Base-by-base conservation (phyloP, 2,113 vertebrate species). In the Mystacornis crossleyi region DNA sequence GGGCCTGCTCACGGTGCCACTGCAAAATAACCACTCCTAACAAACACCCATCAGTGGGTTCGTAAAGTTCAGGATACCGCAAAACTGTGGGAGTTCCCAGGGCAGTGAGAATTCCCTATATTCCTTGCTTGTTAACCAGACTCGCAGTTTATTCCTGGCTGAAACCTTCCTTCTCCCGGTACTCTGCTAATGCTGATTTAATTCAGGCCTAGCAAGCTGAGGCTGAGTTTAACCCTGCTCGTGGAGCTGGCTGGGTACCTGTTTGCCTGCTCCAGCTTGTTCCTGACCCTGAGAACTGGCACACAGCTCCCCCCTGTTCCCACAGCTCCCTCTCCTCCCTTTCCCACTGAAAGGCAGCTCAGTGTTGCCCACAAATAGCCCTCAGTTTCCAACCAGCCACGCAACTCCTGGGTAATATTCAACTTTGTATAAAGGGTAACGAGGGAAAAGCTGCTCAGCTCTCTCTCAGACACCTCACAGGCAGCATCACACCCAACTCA, bases 251-350 rank as follows among this genome's bases (percentile, higher is more conserved):
- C 8, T 88, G 61, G 34, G 75, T 91, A 71, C 66, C 43, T 55
- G 67, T 82, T 64, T 83, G 57, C 80, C 75, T 86, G 86, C 94
- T 70, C 82, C 65, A 65, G 95, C 95, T 75, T 54, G 65, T 86
- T 92, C 53, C 70, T 67, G 40, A n/a, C 65, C 33, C 78, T 71
- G 78, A 81, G 85, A 81, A 84, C 42, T 12, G 57, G 53, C 57
- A 67, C 5, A 5, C 19, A 50, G 65, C 55, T n/a, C 38, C 20
- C 25, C 88, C 26, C 82, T 67, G 34, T 15, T 88, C 82, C 58
- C 85, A 93, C 79, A 64, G 79, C 57, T 92, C 86, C 55, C 47
- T 71, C 43, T 33, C 57, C 40, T 54, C 60, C 42, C 79, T 57
- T 80, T 81, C 64, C 69, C 51, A 64, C 85, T 36, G 34, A 71